Evolutionary conservation across 1,140 invertebrate species (phyloP).

Genomic region (Steinernema khuongi): DNA sequence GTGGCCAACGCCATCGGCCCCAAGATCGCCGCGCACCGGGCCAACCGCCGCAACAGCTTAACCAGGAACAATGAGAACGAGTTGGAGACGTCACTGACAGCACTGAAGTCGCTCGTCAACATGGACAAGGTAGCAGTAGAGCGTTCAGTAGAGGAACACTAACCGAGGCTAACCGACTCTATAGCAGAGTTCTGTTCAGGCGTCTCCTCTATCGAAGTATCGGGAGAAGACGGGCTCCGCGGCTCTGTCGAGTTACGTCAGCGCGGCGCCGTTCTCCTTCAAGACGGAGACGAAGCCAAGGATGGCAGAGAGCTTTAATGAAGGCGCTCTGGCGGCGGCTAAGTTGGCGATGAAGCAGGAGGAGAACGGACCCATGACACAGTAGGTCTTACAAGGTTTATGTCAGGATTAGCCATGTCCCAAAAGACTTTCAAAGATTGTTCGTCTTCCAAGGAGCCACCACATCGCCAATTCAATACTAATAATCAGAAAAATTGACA

Average conservation of each 20-base stretch:
- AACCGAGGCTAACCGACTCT: neutral
- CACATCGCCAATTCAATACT: too few species aligned
- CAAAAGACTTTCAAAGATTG: too few species aligned
- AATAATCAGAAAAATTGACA: too few species aligned
- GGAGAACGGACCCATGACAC: neutral
- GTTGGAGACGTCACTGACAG: neutral
- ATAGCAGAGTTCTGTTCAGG: neutral
- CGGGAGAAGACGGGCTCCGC: neutral
- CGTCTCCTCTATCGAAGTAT: neutral
- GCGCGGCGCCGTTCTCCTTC: neutral
- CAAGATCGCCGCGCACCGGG: neutral
- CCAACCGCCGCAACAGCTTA: neutral
- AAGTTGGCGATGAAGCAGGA: neutral
- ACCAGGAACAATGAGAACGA: neutral
- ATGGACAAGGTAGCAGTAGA: neutral
- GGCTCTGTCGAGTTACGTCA: neutral
- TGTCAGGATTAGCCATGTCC: too few species aligned
- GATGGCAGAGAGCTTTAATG: neutral
- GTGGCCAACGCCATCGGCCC: constrained; percentile 2
- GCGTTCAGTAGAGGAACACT: neutral
- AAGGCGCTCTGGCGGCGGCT: neutral
- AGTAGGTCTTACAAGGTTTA: too few species aligned
- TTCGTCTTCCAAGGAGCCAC: too few species aligned
- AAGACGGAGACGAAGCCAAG: neutral
- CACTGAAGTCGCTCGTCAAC: neutral